phyloP scores from a whole-genome alignment of 2,113 vertebrate species.

The Danionella cerebrum region DNA sequence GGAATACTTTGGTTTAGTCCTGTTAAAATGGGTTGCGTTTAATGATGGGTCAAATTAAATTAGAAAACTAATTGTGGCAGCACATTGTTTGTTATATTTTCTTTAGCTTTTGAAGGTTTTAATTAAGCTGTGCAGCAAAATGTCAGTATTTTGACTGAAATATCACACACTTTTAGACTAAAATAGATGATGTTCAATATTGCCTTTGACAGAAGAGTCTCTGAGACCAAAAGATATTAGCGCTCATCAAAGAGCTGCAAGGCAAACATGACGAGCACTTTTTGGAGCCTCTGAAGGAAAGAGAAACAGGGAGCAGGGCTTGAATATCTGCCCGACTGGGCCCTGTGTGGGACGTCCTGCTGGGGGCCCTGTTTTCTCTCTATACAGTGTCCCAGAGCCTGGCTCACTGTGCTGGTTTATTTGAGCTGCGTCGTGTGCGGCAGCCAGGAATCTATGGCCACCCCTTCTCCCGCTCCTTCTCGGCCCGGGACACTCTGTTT shows the following conservation, averaged over 20 bases:
- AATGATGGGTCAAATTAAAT: no score
- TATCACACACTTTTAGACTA: constrained; percentile 1
- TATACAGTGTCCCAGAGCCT: constrained; percentile 45
- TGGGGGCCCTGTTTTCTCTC: constrained; percentile 63
- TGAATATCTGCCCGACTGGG: constrained; percentile 41
- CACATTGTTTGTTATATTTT: neutral
- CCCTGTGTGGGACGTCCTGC: constrained; percentile 38
- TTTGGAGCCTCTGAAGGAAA: constrained; percentile 54
- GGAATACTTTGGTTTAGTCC: no score
- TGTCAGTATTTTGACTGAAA: neutral
- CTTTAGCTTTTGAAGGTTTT: no score
- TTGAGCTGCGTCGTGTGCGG: constrained; percentile 62
- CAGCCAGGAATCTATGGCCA: constrained; percentile 36
- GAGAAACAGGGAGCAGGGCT: constrained; percentile 51
- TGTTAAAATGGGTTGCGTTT: no score
- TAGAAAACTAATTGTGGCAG: no score
- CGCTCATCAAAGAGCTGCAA: constrained; percentile 48
- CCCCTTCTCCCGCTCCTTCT: neutral
- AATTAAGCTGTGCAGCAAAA: no score
- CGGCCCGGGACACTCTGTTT: constrained; percentile 19
- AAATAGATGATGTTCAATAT: constrained; percentile 30
- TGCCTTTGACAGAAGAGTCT: constrained; percentile 33
- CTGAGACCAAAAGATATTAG: constrained; percentile 27
- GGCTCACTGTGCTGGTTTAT: constrained; percentile 58
- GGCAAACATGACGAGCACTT: constrained; percentile 48